These are phyloP conservation scores for Lasaia peninsularis DNA, from an alignment of 1,140 invertebrate genomes.

Conservation along the genomic window DNA sequence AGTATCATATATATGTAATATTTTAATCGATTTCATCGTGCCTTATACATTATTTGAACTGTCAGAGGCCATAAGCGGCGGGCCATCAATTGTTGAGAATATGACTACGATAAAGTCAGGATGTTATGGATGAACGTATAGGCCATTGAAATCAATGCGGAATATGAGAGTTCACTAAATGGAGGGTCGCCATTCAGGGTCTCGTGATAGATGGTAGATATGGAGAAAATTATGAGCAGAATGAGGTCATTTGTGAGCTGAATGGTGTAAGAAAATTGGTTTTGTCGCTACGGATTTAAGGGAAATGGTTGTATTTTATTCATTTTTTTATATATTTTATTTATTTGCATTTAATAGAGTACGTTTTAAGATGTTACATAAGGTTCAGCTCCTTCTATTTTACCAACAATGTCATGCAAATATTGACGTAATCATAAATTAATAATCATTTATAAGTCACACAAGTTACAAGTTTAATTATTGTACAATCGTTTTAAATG, in stretches of 20 bases:
- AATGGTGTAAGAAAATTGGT: background rate
- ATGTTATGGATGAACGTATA: constrained; percentile 17
- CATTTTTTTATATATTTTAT: no score
- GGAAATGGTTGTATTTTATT: no score
- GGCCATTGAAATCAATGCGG: constrained; percentile 17
- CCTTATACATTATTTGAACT: constrained; percentile 23
- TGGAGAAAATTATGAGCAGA: background rate
- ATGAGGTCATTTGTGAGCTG: background rate
- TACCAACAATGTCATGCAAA: no score
- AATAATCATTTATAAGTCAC: no score
- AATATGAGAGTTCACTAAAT: constrained; percentile 14
- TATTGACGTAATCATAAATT: no score
- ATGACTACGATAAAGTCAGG: constrained; percentile 28
- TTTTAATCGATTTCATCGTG: constrained; percentile 16
- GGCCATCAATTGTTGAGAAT: constrained; percentile 28
- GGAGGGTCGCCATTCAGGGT: constrained; percentile 2
- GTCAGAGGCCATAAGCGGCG: constrained; percentile 23
- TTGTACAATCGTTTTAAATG: no score
- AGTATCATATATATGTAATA: background rate
- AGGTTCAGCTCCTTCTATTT: no score
- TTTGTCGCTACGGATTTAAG: background rate
- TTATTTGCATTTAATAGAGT: no score
- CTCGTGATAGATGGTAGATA: constrained; percentile 6
- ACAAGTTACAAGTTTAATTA: no score
- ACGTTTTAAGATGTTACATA: no score